phyloP scores from a whole-genome alignment of 2,888 invertebrate species.

The Cephus pulcher region DNA sequence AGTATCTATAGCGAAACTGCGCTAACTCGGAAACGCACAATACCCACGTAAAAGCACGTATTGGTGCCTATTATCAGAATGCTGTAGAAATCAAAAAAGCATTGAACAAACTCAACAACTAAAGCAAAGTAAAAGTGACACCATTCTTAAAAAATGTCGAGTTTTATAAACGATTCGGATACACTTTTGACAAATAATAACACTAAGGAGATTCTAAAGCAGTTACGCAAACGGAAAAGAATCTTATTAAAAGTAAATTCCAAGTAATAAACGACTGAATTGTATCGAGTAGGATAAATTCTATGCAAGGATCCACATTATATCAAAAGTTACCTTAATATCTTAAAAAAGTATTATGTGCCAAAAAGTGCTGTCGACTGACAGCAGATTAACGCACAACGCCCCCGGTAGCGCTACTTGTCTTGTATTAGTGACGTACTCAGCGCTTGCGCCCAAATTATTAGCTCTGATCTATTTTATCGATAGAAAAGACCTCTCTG shows the following conservation, averaged over 20 bases:
- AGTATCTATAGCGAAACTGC: not conserved
- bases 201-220: not conserved
- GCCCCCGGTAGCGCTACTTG: conserved; percentile 18
- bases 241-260: not conserved
- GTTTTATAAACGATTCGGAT: not conserved
- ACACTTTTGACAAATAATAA: not conserved
- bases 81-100: not conserved
- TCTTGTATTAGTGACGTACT: conserved; percentile 1
- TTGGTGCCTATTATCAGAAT: not conserved
- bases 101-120: not conserved
- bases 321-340: not conserved
- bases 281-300: not conserved
- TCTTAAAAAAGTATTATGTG: not conserved
- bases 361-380: conserved; percentile 11
- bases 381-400: conserved; percentile 15
- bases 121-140: not conserved
- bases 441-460: not conserved
- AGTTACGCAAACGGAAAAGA: not conserved
- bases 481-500: not conserved
- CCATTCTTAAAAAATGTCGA: not conserved
- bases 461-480: not conserved
- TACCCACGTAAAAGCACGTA: not conserved
- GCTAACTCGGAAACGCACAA: not conserved
- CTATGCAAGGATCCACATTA: not conserved
- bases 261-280: not conserved